Evolutionary conservation across 2,113 vertebrate genomes (phyloP).

Genomic region (Cyprinodon brontotheroides): DNA sequence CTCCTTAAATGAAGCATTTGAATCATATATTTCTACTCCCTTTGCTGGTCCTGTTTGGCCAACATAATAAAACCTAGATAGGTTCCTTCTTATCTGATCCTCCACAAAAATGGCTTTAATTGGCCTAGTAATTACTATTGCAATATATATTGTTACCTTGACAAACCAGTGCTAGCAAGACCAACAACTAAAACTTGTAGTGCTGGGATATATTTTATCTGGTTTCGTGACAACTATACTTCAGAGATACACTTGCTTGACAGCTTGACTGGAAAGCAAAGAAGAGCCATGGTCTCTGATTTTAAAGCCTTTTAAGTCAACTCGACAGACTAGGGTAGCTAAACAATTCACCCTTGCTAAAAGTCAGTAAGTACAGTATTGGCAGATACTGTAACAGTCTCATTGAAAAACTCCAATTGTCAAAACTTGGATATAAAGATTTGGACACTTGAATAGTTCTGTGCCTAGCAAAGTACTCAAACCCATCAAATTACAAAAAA

Average conservation of each 20-base stretch:
- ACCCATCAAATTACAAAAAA: not conserved
- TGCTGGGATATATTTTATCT: not conserved
- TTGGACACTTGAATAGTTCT: not conserved
- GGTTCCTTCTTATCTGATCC: not conserved
- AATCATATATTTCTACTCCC: not conserved
- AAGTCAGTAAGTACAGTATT: not conserved
- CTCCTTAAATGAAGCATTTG: not conserved
- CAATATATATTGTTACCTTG: not conserved
- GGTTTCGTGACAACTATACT: not conserved
- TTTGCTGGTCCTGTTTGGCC: not conserved
- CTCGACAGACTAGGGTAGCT: slow-evolving; percentile 1
- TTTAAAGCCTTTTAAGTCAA: not conserved
- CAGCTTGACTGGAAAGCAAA: not conserved
- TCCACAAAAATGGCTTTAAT: not conserved
- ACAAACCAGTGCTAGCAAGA: not conserved
- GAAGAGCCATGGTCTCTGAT: not conserved
- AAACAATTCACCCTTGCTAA: not conserved
- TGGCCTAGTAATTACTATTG: not conserved
- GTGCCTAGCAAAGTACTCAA: not conserved
- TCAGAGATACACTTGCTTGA: not conserved
- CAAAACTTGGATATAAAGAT: not conserved
- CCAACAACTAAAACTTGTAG: not conserved
- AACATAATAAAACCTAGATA: not conserved
- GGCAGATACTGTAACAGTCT: not conserved
- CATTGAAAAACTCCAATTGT: not conserved